Base-by-base conservation (phyloP, 2,888 invertebrate genomes). In the Euphydryas editha region DNA sequence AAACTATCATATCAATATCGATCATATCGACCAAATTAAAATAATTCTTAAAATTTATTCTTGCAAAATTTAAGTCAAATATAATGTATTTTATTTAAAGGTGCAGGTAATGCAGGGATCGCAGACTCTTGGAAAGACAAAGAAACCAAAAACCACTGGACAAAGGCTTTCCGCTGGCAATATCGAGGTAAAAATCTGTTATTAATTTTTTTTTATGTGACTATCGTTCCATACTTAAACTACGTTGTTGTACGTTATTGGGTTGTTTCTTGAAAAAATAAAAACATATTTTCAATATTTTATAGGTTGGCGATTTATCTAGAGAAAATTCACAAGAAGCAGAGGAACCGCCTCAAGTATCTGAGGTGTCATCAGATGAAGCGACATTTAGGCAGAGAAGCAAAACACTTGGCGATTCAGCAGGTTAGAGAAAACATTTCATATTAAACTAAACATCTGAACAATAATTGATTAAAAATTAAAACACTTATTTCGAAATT, bases 401-500 rank as follows among this genome's bases (percentile, higher is more conserved):
- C 93, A 98, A 97, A 93, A 98, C 98, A n/a, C 94, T 98, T 74
- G 97, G 97, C 75, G 98, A 98, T 86, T 94, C 95, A 65, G 94
- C 95, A 79, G 97, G 97, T 96, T 54, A 78, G 82, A 47, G 5
- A 47, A 20, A 20, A 20, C 2, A 13, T 21, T 10, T 20, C 1
- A 2, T 42, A 42, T 42, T 42, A 5, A 15, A 15, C 0, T n/a
- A 42, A 42, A 15, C n/a, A 11, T n/a, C 15, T 5, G 4, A 6
- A 42, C n/a, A 42, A n/a, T 4, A 42, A 15, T 1, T n/a, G 44
- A n/a, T n/a, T n/a, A n/a, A n/a, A n/a, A n/a, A n/a, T n/a, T n/a
- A n/a, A n/a, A n/a, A n/a, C n/a, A n/a, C n/a, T n/a, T n/a, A n/a
- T n/a, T n/a, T n/a, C n/a, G n/a, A n/a, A n/a, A n/a, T n/a, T n/a